Percentiles rank a stretch among this genome's conserved stretches.
Conservation (phyloP, 2,888 invertebrate species). For the Melikaiella ostensackeni region DNA sequence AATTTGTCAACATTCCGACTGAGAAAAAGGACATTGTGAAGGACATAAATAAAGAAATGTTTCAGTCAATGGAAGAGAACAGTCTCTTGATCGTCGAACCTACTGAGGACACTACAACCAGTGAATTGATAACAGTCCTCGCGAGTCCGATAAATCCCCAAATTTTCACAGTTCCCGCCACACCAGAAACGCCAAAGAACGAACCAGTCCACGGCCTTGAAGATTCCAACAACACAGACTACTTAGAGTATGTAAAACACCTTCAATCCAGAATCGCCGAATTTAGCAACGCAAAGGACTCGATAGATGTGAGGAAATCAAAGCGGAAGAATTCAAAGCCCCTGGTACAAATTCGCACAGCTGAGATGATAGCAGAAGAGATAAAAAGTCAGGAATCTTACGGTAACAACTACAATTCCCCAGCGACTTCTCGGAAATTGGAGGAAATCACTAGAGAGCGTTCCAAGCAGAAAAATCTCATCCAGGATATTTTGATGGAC, state of each 20-base stretch:
- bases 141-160: constrained; percentile 78
- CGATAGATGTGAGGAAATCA: constrained; percentile 82
- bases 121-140: constrained; percentile 79
- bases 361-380: constrained; percentile 78
- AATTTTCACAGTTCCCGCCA: constrained; percentile 45
- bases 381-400: constrained; percentile 70
- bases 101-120: constrained; percentile 80
- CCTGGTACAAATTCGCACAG: constrained; percentile 77
- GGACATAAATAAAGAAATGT: constrained; percentile 65
- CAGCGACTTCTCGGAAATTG: constrained; percentile 82
- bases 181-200: neutral
- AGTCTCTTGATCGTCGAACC: constrained; percentile 80
- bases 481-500: constrained; percentile 90
- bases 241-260: constrained; percentile 82
- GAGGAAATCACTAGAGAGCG: constrained; percentile 89
- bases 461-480: constrained; percentile 89
- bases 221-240: constrained; percentile 74
- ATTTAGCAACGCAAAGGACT: constrained; percentile 84
- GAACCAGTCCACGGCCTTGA: constrained; percentile 53
- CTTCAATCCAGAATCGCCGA: constrained; percentile 84
- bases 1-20: constrained; percentile 32
- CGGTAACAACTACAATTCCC: constrained; percentile 73
- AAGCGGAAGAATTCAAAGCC: constrained; percentile 78
- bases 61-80: constrained; percentile 79
- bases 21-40: constrained; percentile 74